Evolutionary conservation across 1,140 invertebrate genomes (phyloP).

Genomic region (Tetraneura akinire): DNA sequence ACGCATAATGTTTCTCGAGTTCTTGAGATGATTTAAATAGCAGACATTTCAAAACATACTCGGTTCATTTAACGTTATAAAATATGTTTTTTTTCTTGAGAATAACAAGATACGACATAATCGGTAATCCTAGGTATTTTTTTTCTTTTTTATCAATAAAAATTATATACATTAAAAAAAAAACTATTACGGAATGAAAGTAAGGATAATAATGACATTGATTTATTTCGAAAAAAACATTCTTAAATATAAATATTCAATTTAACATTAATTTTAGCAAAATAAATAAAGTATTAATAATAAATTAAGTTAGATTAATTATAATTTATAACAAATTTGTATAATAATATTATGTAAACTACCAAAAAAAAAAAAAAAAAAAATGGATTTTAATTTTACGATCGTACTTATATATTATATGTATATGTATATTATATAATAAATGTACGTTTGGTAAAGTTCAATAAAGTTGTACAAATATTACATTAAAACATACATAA

Average conservation of each 20-base stretch:
- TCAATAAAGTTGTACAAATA: conserved; percentile 27
- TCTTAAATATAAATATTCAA: conserved; percentile 21
- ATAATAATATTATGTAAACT: background rate
- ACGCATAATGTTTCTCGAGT: too few species aligned
- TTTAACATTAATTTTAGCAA: conserved; percentile 32
- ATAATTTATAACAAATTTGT: conserved; percentile 16
- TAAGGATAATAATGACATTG: conserved; percentile 26
- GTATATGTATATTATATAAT: too few species aligned
- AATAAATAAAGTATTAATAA: conserved; percentile 38
- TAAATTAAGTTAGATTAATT: conserved; percentile 25
- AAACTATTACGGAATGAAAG: background rate
- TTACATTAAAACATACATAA: background rate
- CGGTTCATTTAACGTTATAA: background rate
- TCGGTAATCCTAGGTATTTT: conserved; percentile 32
- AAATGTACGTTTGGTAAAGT: conserved; percentile 27
- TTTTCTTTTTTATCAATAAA: conserved; percentile 5
- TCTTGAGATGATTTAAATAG: background rate
- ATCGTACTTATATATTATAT: conserved; percentile 27
- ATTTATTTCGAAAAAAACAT: conserved; percentile 38
- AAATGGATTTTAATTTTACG: background rate
- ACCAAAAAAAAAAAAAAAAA: too few species aligned
- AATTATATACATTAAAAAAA: background rate
- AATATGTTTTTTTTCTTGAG: background rate
- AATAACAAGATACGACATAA: conserved; percentile 22
- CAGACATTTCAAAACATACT: background rate